Evolutionary conservation across 1,140 invertebrate genomes (phyloP), one percentile per base, ranked within the genome.

Genomic region (Hyphantria cunea): DNA sequence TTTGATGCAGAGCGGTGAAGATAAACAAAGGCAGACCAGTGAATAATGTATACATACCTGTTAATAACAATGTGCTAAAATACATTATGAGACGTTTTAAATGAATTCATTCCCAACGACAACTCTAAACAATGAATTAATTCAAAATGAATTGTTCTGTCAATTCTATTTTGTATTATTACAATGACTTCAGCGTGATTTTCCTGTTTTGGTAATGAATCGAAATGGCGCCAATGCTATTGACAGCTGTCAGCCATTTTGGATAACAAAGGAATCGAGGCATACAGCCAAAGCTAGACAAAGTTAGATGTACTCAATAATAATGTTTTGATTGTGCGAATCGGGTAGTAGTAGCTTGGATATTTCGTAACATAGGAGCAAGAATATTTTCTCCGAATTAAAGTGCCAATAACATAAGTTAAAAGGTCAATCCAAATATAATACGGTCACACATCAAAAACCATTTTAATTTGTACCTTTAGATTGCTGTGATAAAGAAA

Each of bases 201-300:
- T 49, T 45, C 55, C 33, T 45, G 32, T 48, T 58, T 48, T 58
- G n/a, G 54, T 56, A 58, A 58, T 58, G 14, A 58, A 49, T 58
- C 25, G 55, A 58, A 58, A 49, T 49, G 45, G 55, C 55, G 55
- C 55, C 55, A 58, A 39, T 58, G 55, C 14, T 15, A n/a, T 58
- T 58, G 55, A 58, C 55, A 58, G 55, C 44, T 58, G 55, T 58
- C 55, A 39, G 55, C 55, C 55, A 58, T 58, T 58, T 58, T 58
- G 45, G 55, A 34, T 58, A 41, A 48, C 55, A 58, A 58, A 58
- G 55, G 55, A 48, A 58, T 49, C 44, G 33, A 25, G n/a, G 55
- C 55, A 45, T 37, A 49, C 55, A 49, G 45, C 44, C 55, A 49
- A 31, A 45, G 17, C 32, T 49, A 10, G 15, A 33, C 45, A 58